These are phyloP conservation scores for Ageneiosus marmoratus DNA, from an alignment of 2,113 vertebrate genomes.

Conservation along the genomic window DNA sequence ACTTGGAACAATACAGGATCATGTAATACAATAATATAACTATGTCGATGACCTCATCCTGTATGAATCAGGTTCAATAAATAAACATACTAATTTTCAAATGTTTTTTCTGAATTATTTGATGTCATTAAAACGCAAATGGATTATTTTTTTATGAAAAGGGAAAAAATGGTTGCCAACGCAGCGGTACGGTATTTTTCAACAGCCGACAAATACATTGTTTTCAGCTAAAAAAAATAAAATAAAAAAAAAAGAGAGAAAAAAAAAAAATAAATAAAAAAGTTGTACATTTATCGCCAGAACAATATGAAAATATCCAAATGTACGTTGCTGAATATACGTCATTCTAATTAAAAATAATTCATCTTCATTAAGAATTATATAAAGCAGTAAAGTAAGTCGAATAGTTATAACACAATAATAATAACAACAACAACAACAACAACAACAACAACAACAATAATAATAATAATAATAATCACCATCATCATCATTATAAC, in stretches of 20 bases:
- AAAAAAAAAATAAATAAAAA: not conserved
- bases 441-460: not conserved
- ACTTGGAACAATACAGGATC: not conserved
- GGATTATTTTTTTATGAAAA: not conserved
- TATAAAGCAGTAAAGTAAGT: not conserved
- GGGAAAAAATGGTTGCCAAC: not conserved
- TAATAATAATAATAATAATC: conserved; percentile 1
- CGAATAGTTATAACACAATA: not conserved
- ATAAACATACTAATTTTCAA: not conserved
- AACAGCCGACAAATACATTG: not conserved
- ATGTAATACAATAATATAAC: no score
- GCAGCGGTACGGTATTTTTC: not conserved
- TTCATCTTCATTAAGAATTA: not conserved
- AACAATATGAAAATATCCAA: not conserved
- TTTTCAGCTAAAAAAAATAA: not conserved
- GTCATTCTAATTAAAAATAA: not conserved
- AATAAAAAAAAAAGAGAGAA: no score
- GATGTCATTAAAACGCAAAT: not conserved
- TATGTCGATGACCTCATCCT: not conserved
- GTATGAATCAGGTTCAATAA: not conserved
- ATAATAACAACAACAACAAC: not conserved
- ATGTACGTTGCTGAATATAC: not conserved
- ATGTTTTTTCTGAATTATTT: no score
- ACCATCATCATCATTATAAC: no score
- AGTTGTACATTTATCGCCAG: not conserved